phyloP scores from a whole-genome alignment of 2,797 vertebrate species.

The Bovichtus diacanthus region DNA sequence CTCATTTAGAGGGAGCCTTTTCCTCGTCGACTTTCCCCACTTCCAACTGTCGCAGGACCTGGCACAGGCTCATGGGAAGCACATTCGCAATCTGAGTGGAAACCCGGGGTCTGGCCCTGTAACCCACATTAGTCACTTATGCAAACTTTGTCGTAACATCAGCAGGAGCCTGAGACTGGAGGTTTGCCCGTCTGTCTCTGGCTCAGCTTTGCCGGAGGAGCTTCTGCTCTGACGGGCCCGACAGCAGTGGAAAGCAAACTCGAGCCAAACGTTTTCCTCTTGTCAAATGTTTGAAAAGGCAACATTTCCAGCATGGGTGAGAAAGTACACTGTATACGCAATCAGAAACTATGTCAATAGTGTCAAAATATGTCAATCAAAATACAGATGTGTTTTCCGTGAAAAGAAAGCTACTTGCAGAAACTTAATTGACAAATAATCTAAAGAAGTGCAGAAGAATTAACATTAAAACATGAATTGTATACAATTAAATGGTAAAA shows the following conservation, averaged over 20 bases:
- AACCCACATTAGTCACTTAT: conserved; percentile 40
- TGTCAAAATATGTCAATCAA: neutral
- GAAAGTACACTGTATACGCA: neutral
- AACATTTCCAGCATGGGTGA: neutral
- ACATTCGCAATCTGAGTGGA: conserved; percentile 43
- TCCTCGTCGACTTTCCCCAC: conserved; percentile 7
- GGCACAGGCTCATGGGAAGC: conserved; percentile 7
- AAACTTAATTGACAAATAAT: no score
- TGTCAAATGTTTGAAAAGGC: conserved; percentile 21
- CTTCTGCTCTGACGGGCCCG: neutral
- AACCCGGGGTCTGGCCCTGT: conserved; percentile 21
- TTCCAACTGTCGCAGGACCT: conserved; percentile 32
- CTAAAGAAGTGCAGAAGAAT: no score
- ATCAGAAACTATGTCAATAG: neutral
- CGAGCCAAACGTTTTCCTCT: conserved; percentile 7
- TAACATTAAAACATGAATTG: no score
- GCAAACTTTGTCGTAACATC: conserved; percentile 37
- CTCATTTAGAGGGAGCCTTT: conserved; percentile 12
- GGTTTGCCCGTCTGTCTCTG: conserved; percentile 26
- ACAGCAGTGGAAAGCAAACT: conserved; percentile 4
- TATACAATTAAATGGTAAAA: no score
- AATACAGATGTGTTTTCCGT: no score
- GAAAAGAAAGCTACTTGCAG: no score
- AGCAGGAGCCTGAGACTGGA: conserved; percentile 22
- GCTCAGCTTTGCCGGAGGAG: neutral